Evolutionary conservation across 2,888 invertebrate genomes (phyloP), one percentile per base, ranked within the genome.

Genomic region (Salpingus planirostris): DNA sequence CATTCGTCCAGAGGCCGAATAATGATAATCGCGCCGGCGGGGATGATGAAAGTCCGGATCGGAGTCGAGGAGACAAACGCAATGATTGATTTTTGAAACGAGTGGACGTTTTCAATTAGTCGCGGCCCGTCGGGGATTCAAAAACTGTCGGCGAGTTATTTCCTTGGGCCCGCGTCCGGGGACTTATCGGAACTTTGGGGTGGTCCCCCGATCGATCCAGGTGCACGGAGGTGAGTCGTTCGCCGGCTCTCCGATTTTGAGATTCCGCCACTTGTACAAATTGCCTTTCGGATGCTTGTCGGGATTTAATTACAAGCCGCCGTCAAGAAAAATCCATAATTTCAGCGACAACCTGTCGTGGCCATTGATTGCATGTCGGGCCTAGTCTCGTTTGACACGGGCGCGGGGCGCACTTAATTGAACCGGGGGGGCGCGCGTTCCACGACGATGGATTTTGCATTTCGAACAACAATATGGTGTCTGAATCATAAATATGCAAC

Each of bases 401-500:
- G 8, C 18, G n/a, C 18, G 26, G 29, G 34, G 24, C 30, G 32
- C 26, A 41, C 41, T 42, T 40, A 42, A 44, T 44, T 44, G 42
- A 39, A 41, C 36, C 36, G 22, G 11, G 30, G 35, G 12, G 11
- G 18, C 8, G 8, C 18, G 18, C 12, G 21, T 15, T 18, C 21
- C 12, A 26, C 13, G 27, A 13, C n/a, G 11, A 6, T 10, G 28
- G 29, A n/a, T 37, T 37, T 33, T 30, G 33, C 30, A 37, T 33
- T 33, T 23, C n/a, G 24, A 32, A 33, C 37, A 37, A 36, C 37
- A 37, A 33, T 25, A 29, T 24, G 26, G 33, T 33, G 31, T 36
- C 42, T 40, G 39, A 44, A 44, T 50, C 50, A 50, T 50, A 50
- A 51, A 50, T 51, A 50, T 50, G 49, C 49, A 47, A 34, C 42